Base-by-base conservation (phyloP, 2,797 vertebrate genomes). In the Anas acuta region DNA sequence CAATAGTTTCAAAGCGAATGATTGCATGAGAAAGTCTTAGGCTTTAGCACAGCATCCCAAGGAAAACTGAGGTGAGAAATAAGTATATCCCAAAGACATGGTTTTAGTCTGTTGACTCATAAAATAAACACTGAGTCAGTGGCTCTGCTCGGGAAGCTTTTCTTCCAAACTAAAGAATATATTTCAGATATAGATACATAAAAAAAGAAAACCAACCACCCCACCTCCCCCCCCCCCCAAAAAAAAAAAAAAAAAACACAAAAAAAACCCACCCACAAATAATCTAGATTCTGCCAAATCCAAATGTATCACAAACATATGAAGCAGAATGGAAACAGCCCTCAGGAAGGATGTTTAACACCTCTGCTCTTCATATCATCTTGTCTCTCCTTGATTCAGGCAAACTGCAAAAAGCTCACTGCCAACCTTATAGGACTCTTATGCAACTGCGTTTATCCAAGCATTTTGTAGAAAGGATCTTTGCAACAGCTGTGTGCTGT, bases 371-470 rank as follows among this genome's bases (percentile, higher is more conserved):
- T 94, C 67, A 33, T 65, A 64, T 95, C 76, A 60, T 92, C 87
- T 93, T 94, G 73, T 58, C 73, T 92, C 26, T 89, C 61, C 57
- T 91, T 0, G 0, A 74, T 58, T 51, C 39, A 93, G 35, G 33
- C 57, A 93, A 96, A 94, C 84, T 83, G 93, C 56, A 84, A 88
- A 95, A 84, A 88, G 7, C 53, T 84, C 43, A 21, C 58, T 93
- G 92, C 60, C 95, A 96, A 22, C 39, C 67, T 92, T 79, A 87
- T 33, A 94, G 85, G 87, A 95, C 67, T 91, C 32, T 15, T 13
- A 37, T 22, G 53, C 43, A 65, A 90, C 57, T 90, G 56, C 0
- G 0, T 87, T 91, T 92, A 84, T 32, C n/a, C 23, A 43, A 87
- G 76, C 37, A 37, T 62, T 81, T 78, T 88, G 30, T 20, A 92